Percentiles rank a stretch among this genome's conserved stretches.
phyloP scores from a whole-genome alignment of 2,888 invertebrate genomes.

The Synergus japonicus region DNA sequence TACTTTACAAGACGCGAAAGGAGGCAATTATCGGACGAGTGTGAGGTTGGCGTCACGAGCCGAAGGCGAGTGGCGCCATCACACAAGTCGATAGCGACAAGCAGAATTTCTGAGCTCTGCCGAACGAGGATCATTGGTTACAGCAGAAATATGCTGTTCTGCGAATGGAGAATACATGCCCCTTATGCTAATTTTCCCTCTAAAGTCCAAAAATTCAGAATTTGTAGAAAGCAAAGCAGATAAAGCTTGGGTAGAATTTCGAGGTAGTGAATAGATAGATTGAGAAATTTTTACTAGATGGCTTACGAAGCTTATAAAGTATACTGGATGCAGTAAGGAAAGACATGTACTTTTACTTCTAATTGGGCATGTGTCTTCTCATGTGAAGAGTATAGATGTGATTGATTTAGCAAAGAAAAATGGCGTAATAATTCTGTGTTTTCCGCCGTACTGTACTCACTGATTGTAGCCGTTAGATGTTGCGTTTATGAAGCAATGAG shows the following conservation, averaged over 20 bases:
- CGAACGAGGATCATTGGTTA: slow-evolving; percentile 45
- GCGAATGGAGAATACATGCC: slow-evolving; percentile 59
- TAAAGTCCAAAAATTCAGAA: slow-evolving; percentile 43
- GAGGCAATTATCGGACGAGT: too few species aligned
- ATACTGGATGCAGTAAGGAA: slow-evolving; percentile 63
- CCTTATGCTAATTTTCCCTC: slow-evolving; percentile 44
- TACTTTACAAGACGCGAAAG: too few species aligned
- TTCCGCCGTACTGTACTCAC: too few species aligned
- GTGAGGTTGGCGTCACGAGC: too few species aligned
- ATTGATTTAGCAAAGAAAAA: slow-evolving; percentile 60
- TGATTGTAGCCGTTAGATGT: too few species aligned
- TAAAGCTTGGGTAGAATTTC: slow-evolving; percentile 43
- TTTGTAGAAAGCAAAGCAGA: slow-evolving; percentile 8
- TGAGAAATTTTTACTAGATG: slow-evolving; percentile 51
- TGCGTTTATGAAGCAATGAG: too few species aligned
- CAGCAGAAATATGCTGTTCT: slow-evolving; percentile 62
- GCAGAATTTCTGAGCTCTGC: too few species aligned
- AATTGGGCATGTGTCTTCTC: slow-evolving; percentile 68
- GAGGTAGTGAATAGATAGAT: slow-evolving; percentile 45
- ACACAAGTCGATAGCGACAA: too few species aligned
- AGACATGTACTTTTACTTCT: slow-evolving; percentile 66
- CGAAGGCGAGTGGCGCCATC: too few species aligned
- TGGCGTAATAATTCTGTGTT: slow-evolving; percentile 66
- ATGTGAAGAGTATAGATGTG: slow-evolving; percentile 66
- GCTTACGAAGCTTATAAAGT: slow-evolving; percentile 73